Base-by-base conservation (phyloP, 2,113 vertebrate species). In the Tretioscincus oriximinensis region DNA sequence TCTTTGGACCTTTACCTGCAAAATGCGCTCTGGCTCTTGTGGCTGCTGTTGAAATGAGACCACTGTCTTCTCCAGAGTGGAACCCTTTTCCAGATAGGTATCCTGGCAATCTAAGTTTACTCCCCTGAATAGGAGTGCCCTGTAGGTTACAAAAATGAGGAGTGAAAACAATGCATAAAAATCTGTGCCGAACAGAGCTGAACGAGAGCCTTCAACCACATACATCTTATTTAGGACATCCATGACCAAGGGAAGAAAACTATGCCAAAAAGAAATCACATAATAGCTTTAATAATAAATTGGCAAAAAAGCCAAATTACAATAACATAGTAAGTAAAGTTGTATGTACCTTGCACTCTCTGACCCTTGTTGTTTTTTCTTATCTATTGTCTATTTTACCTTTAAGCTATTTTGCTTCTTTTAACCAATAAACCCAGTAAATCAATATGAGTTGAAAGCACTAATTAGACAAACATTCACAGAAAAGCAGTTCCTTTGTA, bases 51-150 rank as follows among this genome's bases (percentile, higher is more conserved):
- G 95, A 97, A 85, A 99, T 96, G 88, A 98, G 88, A 67, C 95
- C 95, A 2, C 96, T 96, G 89, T 99, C 98, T 9, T 99, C 98
- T 84, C 93, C 93, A 1, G 97, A 97, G 89, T 99, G 98, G 89
- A 99, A 99, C 35, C 97, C 95, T 90, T 99, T 99, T 61, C 98
- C 98, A 41, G 98, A 99, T 9, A 99, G 91, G 81, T 99, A 99
- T 9, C 98, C 98, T 29, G 98, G 98, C 82, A 99, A 95, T 76
- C 97, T 96, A 49, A 99, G 95, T 90, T 98, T 99, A 92, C 97
- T 99, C 90, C 98, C 98, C 90, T 98, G 97, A 86, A 99, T 98
- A 0, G 97, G 95, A 8, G 97, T 98, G 81, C 93, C 94, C 98
- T 99, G 88, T 21, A 68, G 76, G 60, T 77, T 77, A 45, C 41